These are phyloP conservation scores for Diarsia dahlii DNA, from an alignment of 2,888 invertebrate genomes.

Conservation along the genomic window DNA sequence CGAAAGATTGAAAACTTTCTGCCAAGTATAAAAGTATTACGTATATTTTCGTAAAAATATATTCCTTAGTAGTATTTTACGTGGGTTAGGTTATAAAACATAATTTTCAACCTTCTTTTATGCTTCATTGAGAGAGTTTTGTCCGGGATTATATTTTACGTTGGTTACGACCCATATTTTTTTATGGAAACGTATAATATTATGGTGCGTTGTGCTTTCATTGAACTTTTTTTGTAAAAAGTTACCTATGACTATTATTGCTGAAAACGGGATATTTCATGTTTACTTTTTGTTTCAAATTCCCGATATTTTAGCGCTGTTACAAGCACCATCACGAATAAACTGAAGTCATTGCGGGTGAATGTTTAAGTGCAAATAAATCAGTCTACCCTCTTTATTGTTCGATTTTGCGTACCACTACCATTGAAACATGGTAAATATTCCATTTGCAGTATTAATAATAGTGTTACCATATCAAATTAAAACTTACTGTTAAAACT, in stretches of 20 bases:
- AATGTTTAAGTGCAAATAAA: no score
- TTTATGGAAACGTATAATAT: slow-evolving; percentile 33
- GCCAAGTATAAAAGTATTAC: background rate
- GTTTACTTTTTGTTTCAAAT: no score
- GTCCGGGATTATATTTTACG: slow-evolving; percentile 35
- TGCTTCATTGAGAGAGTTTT: slow-evolving; percentile 25
- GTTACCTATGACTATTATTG: background rate
- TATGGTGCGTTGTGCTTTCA: slow-evolving; percentile 1
- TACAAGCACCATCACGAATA: no score
- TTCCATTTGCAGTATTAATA: no score
- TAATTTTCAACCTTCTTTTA: slow-evolving; percentile 31
- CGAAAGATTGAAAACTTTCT: slow-evolving; percentile 9
- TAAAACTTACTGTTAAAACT: no score
- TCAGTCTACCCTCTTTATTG: no score
- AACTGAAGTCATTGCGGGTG: no score
- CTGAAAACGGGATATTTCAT: no score
- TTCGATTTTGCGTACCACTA: no score
- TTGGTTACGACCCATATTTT: slow-evolving; percentile 28
- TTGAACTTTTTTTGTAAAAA: background rate
- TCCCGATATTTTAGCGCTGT: no score
- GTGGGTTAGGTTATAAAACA: slow-evolving; percentile 36
- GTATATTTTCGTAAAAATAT: slow-evolving; percentile 23
- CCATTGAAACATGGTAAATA: no score
- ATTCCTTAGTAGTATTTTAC: slow-evolving; percentile 18
- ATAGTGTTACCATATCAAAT: no score